Conservation (phyloP, 1,140 invertebrate species). For the Nasonia giraulti region DNA sequence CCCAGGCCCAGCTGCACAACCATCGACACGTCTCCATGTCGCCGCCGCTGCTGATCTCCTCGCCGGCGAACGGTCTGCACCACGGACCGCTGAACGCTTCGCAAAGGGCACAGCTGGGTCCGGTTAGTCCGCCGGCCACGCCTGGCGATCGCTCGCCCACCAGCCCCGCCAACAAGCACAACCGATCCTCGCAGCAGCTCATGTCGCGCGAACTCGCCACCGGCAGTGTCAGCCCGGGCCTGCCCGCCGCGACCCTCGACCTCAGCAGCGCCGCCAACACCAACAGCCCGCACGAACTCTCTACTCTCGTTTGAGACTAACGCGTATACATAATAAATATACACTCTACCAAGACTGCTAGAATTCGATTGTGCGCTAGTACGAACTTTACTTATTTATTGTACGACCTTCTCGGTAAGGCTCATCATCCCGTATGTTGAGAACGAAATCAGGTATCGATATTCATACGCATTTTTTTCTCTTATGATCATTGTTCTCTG, state of each 20-base stretch:
- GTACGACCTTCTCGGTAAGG: not conserved
- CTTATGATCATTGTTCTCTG: not conserved
- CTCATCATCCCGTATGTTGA: not conserved
- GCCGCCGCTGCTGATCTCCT: slow-evolving; percentile 66
- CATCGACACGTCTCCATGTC: slow-evolving; percentile 56
- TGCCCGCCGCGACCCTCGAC: slow-evolving; percentile 78
- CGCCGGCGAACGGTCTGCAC: slow-evolving; percentile 57
- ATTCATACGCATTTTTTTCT: not conserved
- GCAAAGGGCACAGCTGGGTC: slow-evolving; percentile 67
- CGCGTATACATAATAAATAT: not conserved
- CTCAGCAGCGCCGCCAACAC: slow-evolving; percentile 79
- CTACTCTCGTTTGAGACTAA: slow-evolving; percentile 75
- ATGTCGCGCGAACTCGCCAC: slow-evolving; percentile 74
- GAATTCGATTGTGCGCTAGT: not conserved
- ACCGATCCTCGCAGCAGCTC: slow-evolving; percentile 64
- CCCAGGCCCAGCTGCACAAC: slow-evolving; percentile 52
- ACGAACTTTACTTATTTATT: not conserved
- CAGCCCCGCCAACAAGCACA: slow-evolving; percentile 67
- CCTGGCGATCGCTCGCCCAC: slow-evolving; percentile 70
- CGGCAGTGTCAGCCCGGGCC: slow-evolving; percentile 79
- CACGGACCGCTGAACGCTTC: slow-evolving; percentile 43
- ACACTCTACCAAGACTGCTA: not conserved
- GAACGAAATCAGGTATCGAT: not conserved
- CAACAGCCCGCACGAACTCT: slow-evolving; percentile 81
- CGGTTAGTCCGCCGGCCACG: slow-evolving; percentile 66